Base-by-base conservation (phyloP, 1,140 invertebrate species). In the Dendroctonus valens region DNA sequence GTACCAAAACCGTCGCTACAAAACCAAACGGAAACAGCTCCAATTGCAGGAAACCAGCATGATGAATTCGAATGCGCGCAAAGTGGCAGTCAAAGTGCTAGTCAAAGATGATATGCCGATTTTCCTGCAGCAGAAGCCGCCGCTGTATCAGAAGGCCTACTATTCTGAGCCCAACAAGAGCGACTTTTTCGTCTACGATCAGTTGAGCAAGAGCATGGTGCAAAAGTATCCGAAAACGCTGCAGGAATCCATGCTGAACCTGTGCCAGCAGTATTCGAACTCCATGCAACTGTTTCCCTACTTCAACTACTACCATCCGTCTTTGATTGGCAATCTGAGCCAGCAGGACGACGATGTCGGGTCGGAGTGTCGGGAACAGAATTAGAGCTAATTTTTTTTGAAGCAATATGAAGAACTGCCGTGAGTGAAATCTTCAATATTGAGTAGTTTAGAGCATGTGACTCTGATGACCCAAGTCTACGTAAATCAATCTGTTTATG, bases 1-100 rank as follows among this genome's bases (percentile, higher is more conserved):
- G 94, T 98, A 98, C 79, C 96, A 98, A 79, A 98, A 99, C 79
- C 85, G 96, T 14, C 86, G 77, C 1, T 98, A 99, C 83, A 99
- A 99, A 78, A 98, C 96, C 55, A 99, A 99, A 78, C 85, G 96
- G 58, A 94, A 96, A 76, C 92, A 96, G 69, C 79, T 97, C 12
- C 94, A 96, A 73, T 84, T 87, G 79, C 86, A 88, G 69, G 86
- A 88, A 71, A 84, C 84, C 0, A 84, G 83, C 3, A 77, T 88
- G 72, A 69, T 88, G 8, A 77, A 76, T 71, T 82, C 87, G 59
- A 82, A 87, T n/a, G 84, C 87, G 5, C 84, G 91, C 57, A 89
- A 90, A 75, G 91, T 94, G 0, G 88, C 91, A 0, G 92, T 96
- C 0, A 94, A 94, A 74, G 90, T 97, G 0, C 78, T 97, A 15